Evolutionary conservation across 2,888 invertebrate species (phyloP).

Genomic region (Selenia dentaria): DNA sequence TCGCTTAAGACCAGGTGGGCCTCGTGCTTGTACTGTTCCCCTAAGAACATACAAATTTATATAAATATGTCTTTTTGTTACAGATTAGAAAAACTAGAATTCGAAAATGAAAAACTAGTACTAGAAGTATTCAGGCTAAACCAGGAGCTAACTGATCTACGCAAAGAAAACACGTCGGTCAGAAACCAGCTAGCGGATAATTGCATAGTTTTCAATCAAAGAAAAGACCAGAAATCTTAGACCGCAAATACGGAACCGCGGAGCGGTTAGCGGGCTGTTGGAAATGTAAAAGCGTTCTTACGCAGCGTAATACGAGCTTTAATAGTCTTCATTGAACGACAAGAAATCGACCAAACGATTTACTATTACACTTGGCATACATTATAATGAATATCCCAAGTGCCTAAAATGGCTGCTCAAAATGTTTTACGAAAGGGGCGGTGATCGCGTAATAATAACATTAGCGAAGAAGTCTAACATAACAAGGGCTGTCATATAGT

Average conservation of each 20-base stretch:
- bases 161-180: constrained; percentile 90
- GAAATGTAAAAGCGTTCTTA: neutral
- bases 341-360: too few relatives aligned
- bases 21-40: too few relatives aligned
- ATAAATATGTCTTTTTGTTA: constrained; percentile 3
- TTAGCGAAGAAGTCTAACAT: too few relatives aligned
- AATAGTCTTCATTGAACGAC: too few relatives aligned
- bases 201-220: constrained; percentile 77
- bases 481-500: too few relatives aligned
- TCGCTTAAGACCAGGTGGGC: too few relatives aligned
- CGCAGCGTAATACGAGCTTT: neutral
- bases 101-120: constrained; percentile 89
- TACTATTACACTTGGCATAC: too few relatives aligned
- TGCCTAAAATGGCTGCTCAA: too few relatives aligned
- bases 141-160: constrained; percentile 89
- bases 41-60: too few relatives aligned
- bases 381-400: too few relatives aligned
- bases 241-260: constrained; percentile 24
- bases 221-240: constrained; percentile 72
- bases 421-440: too few relatives aligned
- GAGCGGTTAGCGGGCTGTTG: neutral
- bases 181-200: constrained; percentile 87
- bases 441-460: too few relatives aligned
- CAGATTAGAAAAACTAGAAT: constrained; percentile 75
- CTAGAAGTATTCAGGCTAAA: constrained; percentile 89